Base-by-base conservation (phyloP, 2,113 vertebrate species). In the Neoarius graeffei region DNA sequence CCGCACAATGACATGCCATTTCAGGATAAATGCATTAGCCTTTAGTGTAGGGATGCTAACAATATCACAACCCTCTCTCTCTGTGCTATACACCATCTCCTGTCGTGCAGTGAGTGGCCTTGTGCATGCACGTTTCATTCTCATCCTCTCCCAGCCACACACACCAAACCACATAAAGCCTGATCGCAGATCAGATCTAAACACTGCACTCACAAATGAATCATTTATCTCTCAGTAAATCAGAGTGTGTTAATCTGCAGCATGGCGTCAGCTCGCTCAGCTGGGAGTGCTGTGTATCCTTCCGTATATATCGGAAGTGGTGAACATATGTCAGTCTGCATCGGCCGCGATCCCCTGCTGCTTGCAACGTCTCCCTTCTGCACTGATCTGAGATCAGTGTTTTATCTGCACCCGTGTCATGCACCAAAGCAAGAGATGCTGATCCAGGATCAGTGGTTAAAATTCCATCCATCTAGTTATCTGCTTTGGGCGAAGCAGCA, bases 21-120 rank as follows among this genome's bases (percentile, higher is more conserved):
- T 81, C 64, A 91, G 90, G 83, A 91, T 89, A 81, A 89, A 91
- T 86, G 90, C 90, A 86, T 86, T 85, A 88, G 42, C 69, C 86
- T 69, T 67, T 85, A 90, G 52, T 50, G 5, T 85, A 84, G 81
- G 83, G 88, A 86, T 85, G 79, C 80, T 79, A 73, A 79, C 85
- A 56, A 82, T 81, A 84, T 71, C 76, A 64, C 57, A 71, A 48
- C 76, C 83, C 76, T 83, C 60, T 60, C 67, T 67, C 50, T 74
- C 69, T 69, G 42, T 57, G 13, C 80, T 48, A 11, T 15, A 62
- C 30, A 82, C 62, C 57, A 25, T 82, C 30, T 35, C 57, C 57
- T 81, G 27, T 35, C 11, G 27, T 81, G 79, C 56, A 35, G n/a
- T 81, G 79, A 35, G n/a, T 81, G 79, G 56, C 27, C 79, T 81